Conservation (phyloP, 1,140 invertebrate genomes). For the Orchestia grillus region DNA sequence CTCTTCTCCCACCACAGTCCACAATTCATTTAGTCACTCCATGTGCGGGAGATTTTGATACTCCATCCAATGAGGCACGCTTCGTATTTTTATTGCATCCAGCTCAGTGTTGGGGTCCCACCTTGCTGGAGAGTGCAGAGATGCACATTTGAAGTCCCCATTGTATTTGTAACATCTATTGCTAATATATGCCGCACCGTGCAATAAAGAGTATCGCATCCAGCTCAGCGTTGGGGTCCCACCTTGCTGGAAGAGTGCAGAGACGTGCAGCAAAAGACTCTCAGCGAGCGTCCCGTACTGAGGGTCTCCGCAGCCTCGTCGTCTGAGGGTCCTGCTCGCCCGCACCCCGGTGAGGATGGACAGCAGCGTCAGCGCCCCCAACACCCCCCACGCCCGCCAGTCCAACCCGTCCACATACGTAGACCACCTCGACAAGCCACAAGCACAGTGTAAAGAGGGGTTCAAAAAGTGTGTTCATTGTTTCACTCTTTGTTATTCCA, state of each 20-base stretch:
- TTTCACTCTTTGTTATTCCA: too few species aligned
- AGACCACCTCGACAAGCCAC: background rate
- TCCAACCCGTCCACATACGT: constrained; percentile 32
- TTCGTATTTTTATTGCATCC: too few species aligned
- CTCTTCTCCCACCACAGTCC: too few species aligned
- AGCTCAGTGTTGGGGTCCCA: background rate
- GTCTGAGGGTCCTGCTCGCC: background rate
- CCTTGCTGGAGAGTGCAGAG: background rate
- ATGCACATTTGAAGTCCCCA: background rate
- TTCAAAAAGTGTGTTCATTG: too few species aligned
- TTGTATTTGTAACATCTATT: too few species aligned
- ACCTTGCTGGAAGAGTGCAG: constrained; percentile 15
- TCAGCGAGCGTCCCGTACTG: background rate
- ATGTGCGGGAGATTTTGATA: too few species aligned
- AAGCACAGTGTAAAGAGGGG: too few species aligned
- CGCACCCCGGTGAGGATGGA: background rate
- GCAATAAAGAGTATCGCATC: too few species aligned
- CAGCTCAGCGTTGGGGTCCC: too few species aligned
- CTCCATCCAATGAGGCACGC: too few species aligned
- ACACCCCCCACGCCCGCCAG: background rate
- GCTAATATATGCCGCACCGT: too few species aligned
- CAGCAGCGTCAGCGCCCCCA: background rate
- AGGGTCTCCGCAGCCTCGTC: background rate
- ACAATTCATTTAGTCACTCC: too few species aligned
- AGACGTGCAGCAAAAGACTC: background rate